These are phyloP conservation scores for Apostichopus japonicus DNA, from an alignment of 35 echinoderm and acorn worm species.

Conservation along the genomic window DNA sequence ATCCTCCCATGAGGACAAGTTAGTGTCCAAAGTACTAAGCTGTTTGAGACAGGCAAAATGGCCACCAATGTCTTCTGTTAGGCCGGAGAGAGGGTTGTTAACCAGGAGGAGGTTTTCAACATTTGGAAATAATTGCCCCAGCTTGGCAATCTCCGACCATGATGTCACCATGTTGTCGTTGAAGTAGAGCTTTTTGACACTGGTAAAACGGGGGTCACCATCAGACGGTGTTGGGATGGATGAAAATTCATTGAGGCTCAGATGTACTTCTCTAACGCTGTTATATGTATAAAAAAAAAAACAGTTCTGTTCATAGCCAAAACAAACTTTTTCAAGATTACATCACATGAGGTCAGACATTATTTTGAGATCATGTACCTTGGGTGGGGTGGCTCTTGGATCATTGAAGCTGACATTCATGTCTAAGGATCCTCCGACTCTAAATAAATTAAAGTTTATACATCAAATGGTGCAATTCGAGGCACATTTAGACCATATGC, in stretches of 20 bases:
- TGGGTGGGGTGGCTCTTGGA: too few species aligned
- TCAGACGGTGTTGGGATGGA: neutral
- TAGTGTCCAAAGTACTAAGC: slow-evolving; percentile 37
- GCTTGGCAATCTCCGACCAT: slow-evolving; percentile 37
- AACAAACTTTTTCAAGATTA: too few species aligned
- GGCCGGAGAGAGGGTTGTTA: slow-evolving; percentile 3
- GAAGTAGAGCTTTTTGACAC: slow-evolving; percentile 22
- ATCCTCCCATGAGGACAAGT: slow-evolving; percentile 35
- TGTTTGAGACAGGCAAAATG: slow-evolving; percentile 28
- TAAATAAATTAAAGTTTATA: too few species aligned
- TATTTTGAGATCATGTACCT: too few species aligned
- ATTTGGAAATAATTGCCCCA: slow-evolving; percentile 28
- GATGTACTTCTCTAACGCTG: slow-evolving; percentile 8
- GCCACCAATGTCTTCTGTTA: slow-evolving; percentile 25
- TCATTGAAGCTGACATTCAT: too few species aligned
- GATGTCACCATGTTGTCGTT: slow-evolving; percentile 33
- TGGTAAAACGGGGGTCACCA: neutral
- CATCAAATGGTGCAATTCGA: too few species aligned
- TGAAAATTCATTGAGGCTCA: slow-evolving; percentile 30
- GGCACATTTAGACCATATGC: too few species aligned
- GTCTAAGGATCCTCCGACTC: too few species aligned
- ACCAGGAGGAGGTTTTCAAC: slow-evolving; percentile 8
- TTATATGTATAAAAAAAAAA: neutral
- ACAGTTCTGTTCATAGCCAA: too few species aligned
- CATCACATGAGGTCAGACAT: too few species aligned